These are phyloP conservation scores for Tetragonisca angustula DNA, from an alignment of 2,888 invertebrate genomes.

Conservation along the genomic window DNA sequence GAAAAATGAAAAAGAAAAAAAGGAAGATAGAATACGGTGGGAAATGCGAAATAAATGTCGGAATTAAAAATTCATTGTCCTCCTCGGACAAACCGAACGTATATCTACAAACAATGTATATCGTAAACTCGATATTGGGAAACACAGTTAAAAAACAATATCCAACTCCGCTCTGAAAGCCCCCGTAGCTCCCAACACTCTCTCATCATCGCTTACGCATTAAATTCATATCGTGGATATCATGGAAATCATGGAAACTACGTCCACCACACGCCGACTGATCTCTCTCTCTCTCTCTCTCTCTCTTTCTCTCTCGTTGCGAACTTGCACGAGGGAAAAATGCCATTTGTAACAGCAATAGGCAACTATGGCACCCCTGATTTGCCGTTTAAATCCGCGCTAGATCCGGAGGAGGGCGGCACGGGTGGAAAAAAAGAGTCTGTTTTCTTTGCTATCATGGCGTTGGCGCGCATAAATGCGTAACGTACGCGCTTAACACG, in stretches of 20 bases:
- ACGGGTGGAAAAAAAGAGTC: constrained; percentile 27
- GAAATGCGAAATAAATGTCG: no score
- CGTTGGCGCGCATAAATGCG: constrained; percentile 35
- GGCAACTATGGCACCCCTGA: constrained; percentile 32
- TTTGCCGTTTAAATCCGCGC: constrained; percentile 65
- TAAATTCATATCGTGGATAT: constrained; percentile 3
- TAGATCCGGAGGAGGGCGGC: constrained; percentile 28
- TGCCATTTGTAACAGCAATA: constrained; percentile 55
- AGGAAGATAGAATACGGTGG: no score
- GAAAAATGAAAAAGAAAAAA: no score
- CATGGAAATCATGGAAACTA: no score
- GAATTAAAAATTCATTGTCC: no score
- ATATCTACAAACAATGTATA: no score
- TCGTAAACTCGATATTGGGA: no score
- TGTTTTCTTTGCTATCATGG: constrained; percentile 52
- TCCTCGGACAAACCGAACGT: no score
- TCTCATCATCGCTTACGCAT: not conserved
- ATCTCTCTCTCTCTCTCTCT: not conserved
- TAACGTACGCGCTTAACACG: constrained; percentile 38
- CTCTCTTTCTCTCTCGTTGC: not conserved
- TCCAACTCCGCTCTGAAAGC: no score
- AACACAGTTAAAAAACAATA: no score
- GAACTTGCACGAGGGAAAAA: constrained; percentile 38
- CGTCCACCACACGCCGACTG: no score
- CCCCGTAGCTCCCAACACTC: no score